phyloP scores from a whole-genome alignment of 2,797 vertebrate genomes.

The Notamacropus eugenii region DNA sequence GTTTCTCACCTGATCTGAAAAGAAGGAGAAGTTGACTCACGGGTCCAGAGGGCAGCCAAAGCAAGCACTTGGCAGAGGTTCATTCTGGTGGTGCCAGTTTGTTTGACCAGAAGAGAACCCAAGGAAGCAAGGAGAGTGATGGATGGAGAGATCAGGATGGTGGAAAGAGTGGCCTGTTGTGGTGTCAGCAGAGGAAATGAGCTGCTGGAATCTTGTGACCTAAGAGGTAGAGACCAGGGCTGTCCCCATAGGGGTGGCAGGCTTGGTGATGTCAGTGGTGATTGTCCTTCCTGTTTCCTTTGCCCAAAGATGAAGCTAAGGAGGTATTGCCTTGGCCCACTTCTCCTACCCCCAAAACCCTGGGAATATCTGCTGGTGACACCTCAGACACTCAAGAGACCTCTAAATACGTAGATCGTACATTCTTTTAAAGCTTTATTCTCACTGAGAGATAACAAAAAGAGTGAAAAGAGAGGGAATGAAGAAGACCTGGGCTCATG shows the following conservation, averaged over 20 bases:
- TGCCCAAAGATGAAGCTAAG: neutral
- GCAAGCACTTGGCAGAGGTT: neutral
- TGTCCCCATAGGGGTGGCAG: too few relatives aligned
- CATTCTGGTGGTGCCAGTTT: neutral
- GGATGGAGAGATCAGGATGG: neutral
- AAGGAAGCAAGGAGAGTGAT: neutral
- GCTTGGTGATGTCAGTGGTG: neutral
- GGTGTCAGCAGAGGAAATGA: neutral
- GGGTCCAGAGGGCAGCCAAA: slow-evolving; percentile 18
- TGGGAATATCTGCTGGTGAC: neutral
- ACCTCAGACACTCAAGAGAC: neutral
- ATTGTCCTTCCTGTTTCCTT: neutral
- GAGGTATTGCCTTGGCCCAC: neutral
- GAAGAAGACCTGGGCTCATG: neutral
- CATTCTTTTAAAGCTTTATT: neutral
- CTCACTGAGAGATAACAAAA: neutral
- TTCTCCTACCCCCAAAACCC: neutral
- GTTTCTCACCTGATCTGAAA: neutral
- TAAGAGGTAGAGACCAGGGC: neutral
- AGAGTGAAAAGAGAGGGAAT: neutral
- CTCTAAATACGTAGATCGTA: neutral
- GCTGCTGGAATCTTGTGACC: neutral
- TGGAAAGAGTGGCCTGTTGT: neutral
- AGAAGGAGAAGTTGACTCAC: slow-evolving; percentile 20
- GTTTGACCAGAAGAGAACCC: neutral